Evolutionary conservation across 92 coral and sea anemone genomes (phyloP).

Genomic region (Porites divaricata): DNA sequence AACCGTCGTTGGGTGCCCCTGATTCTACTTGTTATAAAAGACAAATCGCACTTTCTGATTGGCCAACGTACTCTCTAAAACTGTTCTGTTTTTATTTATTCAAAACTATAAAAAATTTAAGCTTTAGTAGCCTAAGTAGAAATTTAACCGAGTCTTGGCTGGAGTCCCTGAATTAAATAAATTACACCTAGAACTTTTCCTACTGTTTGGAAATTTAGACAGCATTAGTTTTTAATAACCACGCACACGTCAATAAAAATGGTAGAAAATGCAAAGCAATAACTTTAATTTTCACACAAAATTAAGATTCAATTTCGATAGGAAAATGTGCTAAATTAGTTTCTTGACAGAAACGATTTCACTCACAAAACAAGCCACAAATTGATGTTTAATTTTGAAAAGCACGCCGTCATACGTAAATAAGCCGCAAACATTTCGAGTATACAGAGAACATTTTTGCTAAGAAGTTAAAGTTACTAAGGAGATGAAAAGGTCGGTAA

Average conservation of each 20-base stretch:
- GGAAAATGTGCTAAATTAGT: neutral
- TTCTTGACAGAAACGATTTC: neutral
- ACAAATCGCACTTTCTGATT: no score
- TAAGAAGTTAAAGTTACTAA: neutral
- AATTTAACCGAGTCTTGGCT: neutral
- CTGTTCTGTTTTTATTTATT: no score
- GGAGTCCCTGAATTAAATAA: neutral
- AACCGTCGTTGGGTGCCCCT: no score
- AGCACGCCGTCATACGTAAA: neutral
- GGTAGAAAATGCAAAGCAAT: neutral
- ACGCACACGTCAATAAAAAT: neutral
- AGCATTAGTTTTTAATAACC: neutral
- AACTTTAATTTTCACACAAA: neutral
- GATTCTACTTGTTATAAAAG: no score
- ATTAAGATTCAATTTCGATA: slow-evolving; percentile 2
- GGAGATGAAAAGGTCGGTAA: neutral
- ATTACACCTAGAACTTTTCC: neutral
- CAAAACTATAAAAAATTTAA: neutral
- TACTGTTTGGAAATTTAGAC: neutral
- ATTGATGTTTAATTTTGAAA: neutral
- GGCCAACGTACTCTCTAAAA: no score
- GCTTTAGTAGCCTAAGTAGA: neutral
- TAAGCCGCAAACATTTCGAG: neutral
- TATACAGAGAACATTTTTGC: neutral
- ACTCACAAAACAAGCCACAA: neutral